Percentiles rank a stretch among this genome's conserved stretches.
These are phyloP conservation scores for Cervus canadensis DNA, from an alignment of 2,113 vertebrate genomes.

Conservation along the genomic window DNA sequence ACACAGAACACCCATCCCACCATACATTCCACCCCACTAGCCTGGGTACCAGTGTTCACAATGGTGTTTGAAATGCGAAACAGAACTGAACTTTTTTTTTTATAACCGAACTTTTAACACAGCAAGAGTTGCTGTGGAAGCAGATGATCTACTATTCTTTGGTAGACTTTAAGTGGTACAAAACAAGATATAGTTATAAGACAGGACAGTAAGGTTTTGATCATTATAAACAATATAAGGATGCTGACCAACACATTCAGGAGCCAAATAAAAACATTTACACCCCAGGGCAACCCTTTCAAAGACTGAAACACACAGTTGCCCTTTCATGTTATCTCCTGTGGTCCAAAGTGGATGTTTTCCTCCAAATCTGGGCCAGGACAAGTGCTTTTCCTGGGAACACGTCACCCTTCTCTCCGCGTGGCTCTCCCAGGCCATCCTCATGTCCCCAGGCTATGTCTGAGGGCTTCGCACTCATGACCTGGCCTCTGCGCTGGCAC, in stretches of 20 bases:
- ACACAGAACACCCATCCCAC: background rate
- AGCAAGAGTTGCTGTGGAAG: too few relatives aligned
- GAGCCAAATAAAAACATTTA: background rate
- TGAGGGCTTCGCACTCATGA: fast-evolving
- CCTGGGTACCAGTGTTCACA: fast-evolving
- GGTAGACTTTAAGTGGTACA: fast-evolving
- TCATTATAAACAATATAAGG: background rate
- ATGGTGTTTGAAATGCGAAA: fast-evolving
- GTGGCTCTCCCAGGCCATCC: background rate
- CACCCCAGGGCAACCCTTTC: background rate
- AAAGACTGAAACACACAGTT: background rate
- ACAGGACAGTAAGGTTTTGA: fast-evolving
- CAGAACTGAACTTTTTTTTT: background rate
- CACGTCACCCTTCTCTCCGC: fast-evolving
- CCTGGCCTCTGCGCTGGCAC: background rate
- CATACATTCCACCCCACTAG: fast-evolving
- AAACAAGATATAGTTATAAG: background rate
- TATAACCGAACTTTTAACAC: background rate
- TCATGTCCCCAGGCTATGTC: background rate
- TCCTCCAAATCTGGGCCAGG: background rate
- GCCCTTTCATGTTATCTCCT: background rate
- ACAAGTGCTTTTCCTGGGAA: too few relatives aligned
- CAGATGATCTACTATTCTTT: fast-evolving
- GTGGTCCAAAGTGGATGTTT: background rate
- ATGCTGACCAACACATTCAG: background rate